These are phyloP conservation scores for Mesorhabditis belari DNA, from an alignment of 2,888 invertebrate genomes.

Conservation along the genomic window DNA sequence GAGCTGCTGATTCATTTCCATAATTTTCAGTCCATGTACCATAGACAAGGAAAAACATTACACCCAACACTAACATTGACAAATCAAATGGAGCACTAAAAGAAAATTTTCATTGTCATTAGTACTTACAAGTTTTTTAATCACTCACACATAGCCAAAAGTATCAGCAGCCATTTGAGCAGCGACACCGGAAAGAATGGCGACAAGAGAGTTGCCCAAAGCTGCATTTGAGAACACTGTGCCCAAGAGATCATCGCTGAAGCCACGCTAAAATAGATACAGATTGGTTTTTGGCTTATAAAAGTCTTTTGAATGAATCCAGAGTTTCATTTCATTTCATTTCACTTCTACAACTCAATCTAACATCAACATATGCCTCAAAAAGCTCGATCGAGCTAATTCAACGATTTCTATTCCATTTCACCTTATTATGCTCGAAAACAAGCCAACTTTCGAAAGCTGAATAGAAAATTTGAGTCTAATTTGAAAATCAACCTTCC, in stretches of 20 bases:
- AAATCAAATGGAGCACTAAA: slow-evolving; percentile 62
- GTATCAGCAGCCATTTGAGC: slow-evolving; percentile 57
- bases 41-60: slow-evolving; percentile 58
- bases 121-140: not conserved
- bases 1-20: slow-evolving; percentile 54
- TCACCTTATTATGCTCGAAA: too few relatives aligned
- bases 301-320: too few relatives aligned
- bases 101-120: not conserved
- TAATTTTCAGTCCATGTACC: slow-evolving; percentile 63
- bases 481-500: too few relatives aligned
- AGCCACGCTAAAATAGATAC: slow-evolving; percentile 43
- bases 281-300: too few relatives aligned
- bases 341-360: too few relatives aligned
- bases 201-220: slow-evolving; percentile 58
- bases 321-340: too few relatives aligned
- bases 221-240: slow-evolving; percentile 57
- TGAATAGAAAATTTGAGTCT: too few relatives aligned
- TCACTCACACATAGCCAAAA: slow-evolving; percentile 58
- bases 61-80: slow-evolving; percentile 60
- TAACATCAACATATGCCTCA: too few relatives aligned
- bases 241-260: slow-evolving; percentile 54
- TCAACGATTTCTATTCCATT: too few relatives aligned
- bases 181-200: slow-evolving; percentile 57
- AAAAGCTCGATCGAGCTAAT: too few relatives aligned
- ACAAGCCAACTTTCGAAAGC: too few relatives aligned